Percentiles rank a stretch among this genome's conserved stretches.
Evolutionary conservation across 1,140 invertebrate genomes (phyloP).

Genomic region (Aphaenogaster rudis): DNA sequence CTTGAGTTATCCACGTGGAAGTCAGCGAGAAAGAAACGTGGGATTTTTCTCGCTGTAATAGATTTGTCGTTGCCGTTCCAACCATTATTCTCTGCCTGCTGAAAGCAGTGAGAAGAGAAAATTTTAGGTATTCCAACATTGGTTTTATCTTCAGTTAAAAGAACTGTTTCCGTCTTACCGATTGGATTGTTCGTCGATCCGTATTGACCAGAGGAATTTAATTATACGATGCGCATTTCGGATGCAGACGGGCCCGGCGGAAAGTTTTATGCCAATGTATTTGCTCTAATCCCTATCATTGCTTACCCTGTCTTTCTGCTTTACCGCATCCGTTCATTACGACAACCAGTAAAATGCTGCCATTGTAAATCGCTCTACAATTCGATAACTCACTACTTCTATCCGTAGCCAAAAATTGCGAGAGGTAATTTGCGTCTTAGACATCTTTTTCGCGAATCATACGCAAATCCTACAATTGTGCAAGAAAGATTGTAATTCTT

Average conservation of each 20-base stretch:
- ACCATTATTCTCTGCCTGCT: constrained; percentile 33
- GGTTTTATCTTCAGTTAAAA: constrained; percentile 50
- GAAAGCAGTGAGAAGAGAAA: constrained; percentile 34
- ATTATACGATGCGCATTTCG: constrained; percentile 56
- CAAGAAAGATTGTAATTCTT: not conserved
- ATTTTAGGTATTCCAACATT: constrained; percentile 54
- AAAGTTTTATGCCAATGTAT: constrained; percentile 56
- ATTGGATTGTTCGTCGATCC: constrained; percentile 43
- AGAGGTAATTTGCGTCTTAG: not conserved
- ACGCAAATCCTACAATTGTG: not conserved
- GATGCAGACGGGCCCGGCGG: constrained; percentile 5
- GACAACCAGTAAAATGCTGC: not conserved
- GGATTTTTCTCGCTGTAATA: constrained; percentile 42
- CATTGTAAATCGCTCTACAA: not conserved
- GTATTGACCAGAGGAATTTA: constrained; percentile 55
- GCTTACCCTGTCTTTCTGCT: not conserved
- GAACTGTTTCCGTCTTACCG: constrained; percentile 38
- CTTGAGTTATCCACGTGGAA: constrained; percentile 17
- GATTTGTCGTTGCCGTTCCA: constrained; percentile 48
- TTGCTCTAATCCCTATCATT: constrained; percentile 53
- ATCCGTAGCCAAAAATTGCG: not conserved
- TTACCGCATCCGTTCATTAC: not conserved
- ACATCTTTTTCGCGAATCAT: not conserved
- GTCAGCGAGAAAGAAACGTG: not conserved
- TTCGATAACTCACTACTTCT: constrained; percentile 21